Conservation (phyloP, 2,797 vertebrate species). For the Heteromormyrus szaboi region DNA sequence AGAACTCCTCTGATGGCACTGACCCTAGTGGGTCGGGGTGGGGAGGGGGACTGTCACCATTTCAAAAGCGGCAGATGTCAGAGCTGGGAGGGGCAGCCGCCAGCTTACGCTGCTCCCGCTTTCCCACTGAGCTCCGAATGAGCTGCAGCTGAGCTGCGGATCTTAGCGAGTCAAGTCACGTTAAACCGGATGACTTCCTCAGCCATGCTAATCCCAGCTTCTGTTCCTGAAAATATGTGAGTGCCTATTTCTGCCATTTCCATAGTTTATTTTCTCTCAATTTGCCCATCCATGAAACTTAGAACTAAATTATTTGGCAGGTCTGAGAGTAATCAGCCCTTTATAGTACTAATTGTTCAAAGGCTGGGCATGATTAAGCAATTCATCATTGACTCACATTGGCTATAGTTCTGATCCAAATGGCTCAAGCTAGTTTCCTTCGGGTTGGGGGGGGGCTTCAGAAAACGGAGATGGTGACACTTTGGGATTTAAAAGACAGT, state of each 20-base stretch:
- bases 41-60: neutral
- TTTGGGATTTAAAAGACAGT: neutral
- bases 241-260: neutral
- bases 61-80: neutral
- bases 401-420: neutral
- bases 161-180: neutral
- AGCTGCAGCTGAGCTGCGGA: neutral
- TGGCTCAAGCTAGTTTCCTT: neutral
- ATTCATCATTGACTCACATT: neutral
- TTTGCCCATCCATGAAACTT: neutral
- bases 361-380: neutral
- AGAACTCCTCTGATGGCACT: neutral
- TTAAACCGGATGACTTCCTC: neutral
- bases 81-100: neutral
- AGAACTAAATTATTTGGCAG: neutral
- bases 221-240: neutral
- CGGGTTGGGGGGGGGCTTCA: neutral
- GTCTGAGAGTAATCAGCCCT: neutral
- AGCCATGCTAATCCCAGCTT: neutral
- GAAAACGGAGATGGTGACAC: neutral
- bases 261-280: neutral
- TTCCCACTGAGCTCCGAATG: neutral
- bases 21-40: neutral
- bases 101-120: neutral
- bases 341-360: neutral